A percentile compares a stretch with the other conserved stretches of the same genome.
phyloP scores from a whole-genome alignment of 2,797 vertebrate genomes.

The Pangasius djambal region DNA sequence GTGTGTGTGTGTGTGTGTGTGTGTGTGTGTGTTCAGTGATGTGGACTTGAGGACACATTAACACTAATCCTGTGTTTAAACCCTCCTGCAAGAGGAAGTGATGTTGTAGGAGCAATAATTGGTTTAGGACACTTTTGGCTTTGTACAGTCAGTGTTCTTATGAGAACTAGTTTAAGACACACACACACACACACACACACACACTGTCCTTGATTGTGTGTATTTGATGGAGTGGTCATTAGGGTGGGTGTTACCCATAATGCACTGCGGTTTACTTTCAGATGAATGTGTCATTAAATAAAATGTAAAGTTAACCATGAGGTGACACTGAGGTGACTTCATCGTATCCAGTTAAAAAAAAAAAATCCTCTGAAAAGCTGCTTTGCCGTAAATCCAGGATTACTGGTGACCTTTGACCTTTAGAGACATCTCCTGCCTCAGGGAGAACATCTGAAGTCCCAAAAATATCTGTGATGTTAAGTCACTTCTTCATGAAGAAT shows the following conservation, averaged over 20 bases:
- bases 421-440: background rate
- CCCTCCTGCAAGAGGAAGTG: background rate
- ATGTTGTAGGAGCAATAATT: background rate
- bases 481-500: background rate
- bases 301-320: background rate
- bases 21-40: background rate
- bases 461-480: background rate
- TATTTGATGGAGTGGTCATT: background rate
- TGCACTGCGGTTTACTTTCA: background rate
- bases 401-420: constrained; percentile 4
- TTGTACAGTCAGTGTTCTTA: background rate
- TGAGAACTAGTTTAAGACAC: background rate
- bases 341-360: background rate
- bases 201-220: background rate
- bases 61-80: background rate
- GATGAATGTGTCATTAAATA: background rate
- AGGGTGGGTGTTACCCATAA: background rate
- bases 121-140: background rate
- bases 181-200: constrained; percentile 1
- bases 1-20: background rate
- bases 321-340: background rate
- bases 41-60: background rate
- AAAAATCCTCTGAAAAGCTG: background rate
- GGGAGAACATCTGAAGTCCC: background rate
- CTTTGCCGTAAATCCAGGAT: background rate